Conservation (phyloP, 37 sponge, comb jelly and placozoan genomes). For the Oscarella lobularis region DNA sequence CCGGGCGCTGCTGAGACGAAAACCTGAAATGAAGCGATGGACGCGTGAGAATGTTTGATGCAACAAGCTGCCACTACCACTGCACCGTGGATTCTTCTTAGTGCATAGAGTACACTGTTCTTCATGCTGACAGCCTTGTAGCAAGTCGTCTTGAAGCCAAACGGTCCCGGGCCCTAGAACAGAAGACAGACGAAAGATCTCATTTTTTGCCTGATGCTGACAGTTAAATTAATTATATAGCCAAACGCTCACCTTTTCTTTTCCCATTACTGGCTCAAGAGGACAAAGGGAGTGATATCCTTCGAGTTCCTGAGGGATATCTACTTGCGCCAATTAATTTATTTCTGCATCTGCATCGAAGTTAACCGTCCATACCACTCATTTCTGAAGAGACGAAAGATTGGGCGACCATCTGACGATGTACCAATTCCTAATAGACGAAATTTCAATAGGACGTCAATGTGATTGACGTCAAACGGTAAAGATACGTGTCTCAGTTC, state of each 20-base stretch:
- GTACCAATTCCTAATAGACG: neutral
- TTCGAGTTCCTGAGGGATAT: neutral
- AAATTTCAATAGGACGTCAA: too few relatives aligned
- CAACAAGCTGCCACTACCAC: neutral
- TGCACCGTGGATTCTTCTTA: constrained; percentile 3
- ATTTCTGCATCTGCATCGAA: neutral
- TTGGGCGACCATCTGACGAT: neutral
- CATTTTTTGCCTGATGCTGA: too few relatives aligned
- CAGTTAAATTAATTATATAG: too few relatives aligned
- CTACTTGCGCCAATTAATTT: neutral
- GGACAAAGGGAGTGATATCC: neutral
- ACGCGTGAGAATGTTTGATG: too few relatives aligned
- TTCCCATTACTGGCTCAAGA: neutral
- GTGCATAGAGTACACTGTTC: constrained; percentile 32
- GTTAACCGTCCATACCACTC: neutral
- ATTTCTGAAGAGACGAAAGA: neutral
- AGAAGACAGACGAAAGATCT: neutral
- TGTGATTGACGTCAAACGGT: neutral
- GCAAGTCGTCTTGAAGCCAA: constrained; percentile 57
- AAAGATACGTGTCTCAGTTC: neutral
- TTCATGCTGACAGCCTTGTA: constrained; percentile 34
- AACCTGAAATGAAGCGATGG: constrained; percentile 20
- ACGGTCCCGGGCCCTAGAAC: constrained; percentile 22
- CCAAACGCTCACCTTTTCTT: too few relatives aligned
- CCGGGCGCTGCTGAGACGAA: constrained; percentile 33